Evolutionary conservation across 1,140 invertebrate species (phyloP), one percentile per base, ranked within the genome.

Genomic region (Caligus rogercresseyi): DNA sequence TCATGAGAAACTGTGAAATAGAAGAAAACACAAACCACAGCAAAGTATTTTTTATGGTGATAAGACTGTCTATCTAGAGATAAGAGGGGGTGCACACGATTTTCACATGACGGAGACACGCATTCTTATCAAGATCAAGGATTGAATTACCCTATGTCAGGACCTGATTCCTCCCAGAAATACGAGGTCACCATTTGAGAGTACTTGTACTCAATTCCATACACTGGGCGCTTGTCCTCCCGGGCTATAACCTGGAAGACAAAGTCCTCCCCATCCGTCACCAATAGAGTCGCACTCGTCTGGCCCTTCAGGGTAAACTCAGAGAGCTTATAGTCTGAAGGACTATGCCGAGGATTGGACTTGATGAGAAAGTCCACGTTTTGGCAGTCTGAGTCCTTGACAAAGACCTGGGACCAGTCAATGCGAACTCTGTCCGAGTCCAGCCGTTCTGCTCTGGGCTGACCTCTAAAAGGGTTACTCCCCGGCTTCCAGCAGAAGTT

Each of bases 351-450:
- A 18, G 60, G 60, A 25, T 62, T 21, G 14, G 26, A 62, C 25
- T 54, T 62, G 51, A 62, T 62, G 16, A 62, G 18, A 24, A 62
- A 62, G 60, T 62, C 60, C 3, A 62, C 60, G 11, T 62, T 25
- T 21, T 62, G 13, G 16, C 60, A 62, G 23, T 53, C 31, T 25
- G 18, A 15, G 2, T 25, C 24, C 21, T 31, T 25, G 21, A 14
- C 25, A 18, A 58, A 58, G 14, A 58, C 20, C 11, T 58, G 20
- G 21, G 20, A 21, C 19, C 56, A 23, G 13, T 58, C 11, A 58
- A 58, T n/a, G 13, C 19, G 21, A 13, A 58, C 18, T 58, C 24
- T 58, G n/a, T 54, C 53, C 7, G n/a, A 16, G 21, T 25, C 57
- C 2, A 60, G 19, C 24, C 54, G 15, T 2, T 21, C 3, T 1